A percentile compares a stretch with the other conserved stretches of the same genome.
These are phyloP conservation scores for Sciurus niger DNA, from an alignment of 2,113 vertebrate genomes.

Conservation along the genomic window DNA sequence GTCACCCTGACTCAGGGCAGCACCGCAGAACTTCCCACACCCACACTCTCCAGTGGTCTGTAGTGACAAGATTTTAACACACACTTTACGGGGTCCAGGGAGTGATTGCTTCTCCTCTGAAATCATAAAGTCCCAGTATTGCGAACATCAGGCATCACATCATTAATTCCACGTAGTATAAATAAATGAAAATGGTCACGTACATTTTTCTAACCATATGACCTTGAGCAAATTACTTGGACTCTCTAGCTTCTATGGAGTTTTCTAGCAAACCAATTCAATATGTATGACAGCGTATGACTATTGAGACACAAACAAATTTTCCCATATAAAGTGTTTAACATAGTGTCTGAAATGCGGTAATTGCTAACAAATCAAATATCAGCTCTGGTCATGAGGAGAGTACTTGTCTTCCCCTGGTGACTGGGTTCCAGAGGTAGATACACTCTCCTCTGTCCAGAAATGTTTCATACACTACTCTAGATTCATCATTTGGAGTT, in stretches of 20 bases:
- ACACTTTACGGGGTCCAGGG: background rate
- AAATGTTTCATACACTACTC: slow-evolving; percentile 33
- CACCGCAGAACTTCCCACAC: background rate
- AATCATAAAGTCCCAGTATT: background rate
- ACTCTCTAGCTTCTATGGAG: background rate
- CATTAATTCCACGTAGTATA: background rate
- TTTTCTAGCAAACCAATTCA: background rate
- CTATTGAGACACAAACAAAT: background rate
- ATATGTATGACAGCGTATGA: background rate
- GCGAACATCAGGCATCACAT: background rate
- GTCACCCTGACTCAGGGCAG: background rate
- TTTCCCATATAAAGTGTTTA: background rate
- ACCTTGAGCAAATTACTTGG: slow-evolving; percentile 54
- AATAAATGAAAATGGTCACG: background rate
- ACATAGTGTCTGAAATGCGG: background rate
- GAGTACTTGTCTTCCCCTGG: background rate
- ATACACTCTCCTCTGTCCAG: background rate
- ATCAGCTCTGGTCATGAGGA: background rate
- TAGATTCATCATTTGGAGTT: background rate
- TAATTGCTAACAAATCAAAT: background rate
- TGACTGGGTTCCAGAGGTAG: background rate
- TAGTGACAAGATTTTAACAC: background rate
- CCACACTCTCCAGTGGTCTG: background rate
- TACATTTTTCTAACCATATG: slow-evolving; percentile 27
- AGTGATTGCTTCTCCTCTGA: background rate